phyloP scores from a whole-genome alignment of 2,888 invertebrate genomes.

The Apamea monoglypha region DNA sequence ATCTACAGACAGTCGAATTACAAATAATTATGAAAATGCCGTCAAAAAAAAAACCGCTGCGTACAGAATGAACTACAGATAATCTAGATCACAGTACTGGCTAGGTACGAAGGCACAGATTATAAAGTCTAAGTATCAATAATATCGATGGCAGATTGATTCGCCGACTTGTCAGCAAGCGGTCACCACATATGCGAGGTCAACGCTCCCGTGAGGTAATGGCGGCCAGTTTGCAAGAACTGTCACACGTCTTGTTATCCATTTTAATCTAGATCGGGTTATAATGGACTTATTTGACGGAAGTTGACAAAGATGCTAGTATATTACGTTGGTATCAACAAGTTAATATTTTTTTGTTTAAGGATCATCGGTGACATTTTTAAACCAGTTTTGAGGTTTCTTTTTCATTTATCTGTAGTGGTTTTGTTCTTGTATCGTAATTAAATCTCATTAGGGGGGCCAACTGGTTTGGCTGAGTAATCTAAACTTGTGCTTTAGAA shows the following conservation, averaged over 20 bases:
- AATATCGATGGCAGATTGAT: constrained; percentile 69
- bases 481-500: constrained; percentile 18
- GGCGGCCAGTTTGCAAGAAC: constrained; percentile 58
- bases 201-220: constrained; percentile 67
- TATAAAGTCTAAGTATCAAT: constrained; percentile 54
- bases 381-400: constrained; percentile 35
- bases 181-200: constrained; percentile 71
- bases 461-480: constrained; percentile 32
- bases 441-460: constrained; percentile 50
- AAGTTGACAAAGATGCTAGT: constrained; percentile 64
- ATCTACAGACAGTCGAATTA: background rate
- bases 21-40: constrained; percentile 3
- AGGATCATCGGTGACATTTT: constrained; percentile 32
- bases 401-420: constrained; percentile 12
- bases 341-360: constrained; percentile 39
- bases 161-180: constrained; percentile 69
- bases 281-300: constrained; percentile 50
- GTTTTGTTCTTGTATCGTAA: constrained; percentile 38
- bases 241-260: constrained; percentile 17
- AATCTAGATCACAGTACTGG: constrained; percentile 33
- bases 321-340: constrained; percentile 36
- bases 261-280: constrained; percentile 16
- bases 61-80: constrained; percentile 11
- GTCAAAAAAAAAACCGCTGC: constrained; percentile 2
- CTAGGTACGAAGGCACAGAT: constrained; percentile 35